Percentiles rank a stretch among this genome's conserved stretches.
These are phyloP conservation scores for Scotopteryx bipunctaria DNA, from an alignment of 2,888 invertebrate genomes.

Conservation along the genomic window DNA sequence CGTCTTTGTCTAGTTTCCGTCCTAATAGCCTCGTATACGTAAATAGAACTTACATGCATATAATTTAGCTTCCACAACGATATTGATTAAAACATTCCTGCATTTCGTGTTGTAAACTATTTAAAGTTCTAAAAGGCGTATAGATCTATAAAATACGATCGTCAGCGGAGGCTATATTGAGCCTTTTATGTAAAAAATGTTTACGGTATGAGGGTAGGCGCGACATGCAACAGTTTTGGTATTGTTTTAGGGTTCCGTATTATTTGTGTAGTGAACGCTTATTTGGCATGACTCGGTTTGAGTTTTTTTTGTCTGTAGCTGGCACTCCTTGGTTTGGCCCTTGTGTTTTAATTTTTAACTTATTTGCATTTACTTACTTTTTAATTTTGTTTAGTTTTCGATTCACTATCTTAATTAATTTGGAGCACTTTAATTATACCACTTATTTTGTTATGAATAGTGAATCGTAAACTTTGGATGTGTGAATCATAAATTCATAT, in stretches of 20 bases:
- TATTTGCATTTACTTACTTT: slow-evolving; percentile 42
- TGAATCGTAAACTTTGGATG: slow-evolving; percentile 45
- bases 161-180: slow-evolving; percentile 15
- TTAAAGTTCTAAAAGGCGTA: slow-evolving; percentile 22
- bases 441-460: slow-evolving; percentile 34
- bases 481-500: too few relatives aligned
- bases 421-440: slow-evolving; percentile 21
- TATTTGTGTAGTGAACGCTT: slow-evolving; percentile 69
- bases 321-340: slow-evolving; percentile 82
- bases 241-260: slow-evolving; percentile 34
- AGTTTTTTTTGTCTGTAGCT: slow-evolving; percentile 72
- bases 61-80: slow-evolving; percentile 8
- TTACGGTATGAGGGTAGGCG: slow-evolving; percentile 37
- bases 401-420: slow-evolving; percentile 41
- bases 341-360: slow-evolving; percentile 63
- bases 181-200: slow-evolving; percentile 27
- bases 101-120: slow-evolving; percentile 32
- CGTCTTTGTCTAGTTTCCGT: slow-evolving; percentile 23
- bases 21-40: slow-evolving; percentile 18
- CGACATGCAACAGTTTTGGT: slow-evolving; percentile 59
- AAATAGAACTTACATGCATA: slow-evolving; percentile 15
- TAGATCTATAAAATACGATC: slow-evolving; percentile 24
- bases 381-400: slow-evolving; percentile 48
- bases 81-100: slow-evolving; percentile 28
- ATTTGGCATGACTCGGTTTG: slow-evolving; percentile 68